phyloP scores from a whole-genome alignment of 2,113 vertebrate genomes.

The Paradoxurus hermaphroditus region DNA sequence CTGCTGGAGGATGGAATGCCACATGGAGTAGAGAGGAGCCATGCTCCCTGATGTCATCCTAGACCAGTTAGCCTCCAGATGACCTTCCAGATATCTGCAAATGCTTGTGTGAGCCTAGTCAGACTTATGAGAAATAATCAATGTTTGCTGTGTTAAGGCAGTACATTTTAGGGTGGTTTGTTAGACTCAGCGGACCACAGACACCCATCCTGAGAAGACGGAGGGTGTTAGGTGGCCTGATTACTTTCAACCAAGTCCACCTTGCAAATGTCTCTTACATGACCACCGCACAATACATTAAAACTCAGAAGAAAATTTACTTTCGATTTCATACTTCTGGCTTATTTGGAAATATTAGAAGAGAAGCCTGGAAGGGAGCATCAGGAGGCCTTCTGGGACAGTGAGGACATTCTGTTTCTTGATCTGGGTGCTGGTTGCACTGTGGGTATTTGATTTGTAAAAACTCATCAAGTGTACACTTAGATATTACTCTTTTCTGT shows the following conservation, averaged over 20 bases:
- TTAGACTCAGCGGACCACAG: background rate
- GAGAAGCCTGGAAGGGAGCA: background rate
- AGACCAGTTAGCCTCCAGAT: background rate
- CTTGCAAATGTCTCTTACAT: background rate
- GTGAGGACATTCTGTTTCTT: background rate
- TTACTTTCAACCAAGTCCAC: background rate
- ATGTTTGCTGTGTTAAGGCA: background rate
- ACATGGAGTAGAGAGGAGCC: background rate
- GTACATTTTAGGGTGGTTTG: background rate
- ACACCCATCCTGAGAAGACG: background rate
- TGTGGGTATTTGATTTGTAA: background rate
- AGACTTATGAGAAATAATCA: background rate
- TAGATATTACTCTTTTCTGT: background rate
- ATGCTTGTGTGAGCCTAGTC: background rate
- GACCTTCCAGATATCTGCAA: background rate
- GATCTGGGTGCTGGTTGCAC: background rate
- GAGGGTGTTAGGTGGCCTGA: background rate
- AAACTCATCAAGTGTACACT: background rate
- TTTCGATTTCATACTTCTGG: background rate
- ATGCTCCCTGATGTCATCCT: background rate
- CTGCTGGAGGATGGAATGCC: background rate
- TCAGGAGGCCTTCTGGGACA: background rate
- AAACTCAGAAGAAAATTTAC: background rate
- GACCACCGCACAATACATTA: background rate
- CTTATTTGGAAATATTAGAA: background rate